Base-by-base conservation (phyloP, 2,797 vertebrate genomes). In the Epinephelus malabaricus region DNA sequence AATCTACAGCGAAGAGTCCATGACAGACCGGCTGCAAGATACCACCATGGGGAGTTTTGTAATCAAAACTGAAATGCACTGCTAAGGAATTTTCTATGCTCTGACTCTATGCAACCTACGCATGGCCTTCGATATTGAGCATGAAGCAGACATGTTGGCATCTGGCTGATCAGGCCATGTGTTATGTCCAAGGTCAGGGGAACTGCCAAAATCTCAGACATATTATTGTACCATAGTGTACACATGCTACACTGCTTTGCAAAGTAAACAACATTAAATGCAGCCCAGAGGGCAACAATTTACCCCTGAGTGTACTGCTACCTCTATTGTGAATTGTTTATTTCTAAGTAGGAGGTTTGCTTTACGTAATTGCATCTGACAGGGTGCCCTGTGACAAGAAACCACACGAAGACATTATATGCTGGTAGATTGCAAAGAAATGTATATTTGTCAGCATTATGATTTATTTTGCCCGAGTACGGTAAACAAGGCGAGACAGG, bases 401-500 rank as follows among this genome's bases (percentile, higher is more conserved):
- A 93, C 89, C 92, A 75, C 90, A 88, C 72, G 81, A 78, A 88
- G 64, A 64, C 85, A 85, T 88, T 83, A 84, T 81, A 67, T 73
- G 66, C 69, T 78, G 65, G 14, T 60, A 69, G 69, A 81, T 69
- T 75, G 85, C 70, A 88, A 86, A 88, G 54, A 88, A 90, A 92
- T 82, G 60, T 86, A 92, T 85, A 73, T 91, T 92, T 91, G 86
- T 93, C 83, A 79, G 81, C 66, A 78, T 89, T 88, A 73, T 86
- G 82, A 87, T 89, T 86, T 78, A 84, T 89, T 86, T 87, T 89
- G 82, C 83, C 85, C 66, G 72, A 30, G 45, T 68, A 82, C 21
- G 45, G 84, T 90, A 89, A 92, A 91, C 90, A 92, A 91, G 87
- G 85, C 79, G 54, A 88, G 91, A 86, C 86, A 91, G 84, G 69